Evolutionary conservation across 1,140 invertebrate genomes (phyloP).

Genomic region (Babylonia areolata): DNA sequence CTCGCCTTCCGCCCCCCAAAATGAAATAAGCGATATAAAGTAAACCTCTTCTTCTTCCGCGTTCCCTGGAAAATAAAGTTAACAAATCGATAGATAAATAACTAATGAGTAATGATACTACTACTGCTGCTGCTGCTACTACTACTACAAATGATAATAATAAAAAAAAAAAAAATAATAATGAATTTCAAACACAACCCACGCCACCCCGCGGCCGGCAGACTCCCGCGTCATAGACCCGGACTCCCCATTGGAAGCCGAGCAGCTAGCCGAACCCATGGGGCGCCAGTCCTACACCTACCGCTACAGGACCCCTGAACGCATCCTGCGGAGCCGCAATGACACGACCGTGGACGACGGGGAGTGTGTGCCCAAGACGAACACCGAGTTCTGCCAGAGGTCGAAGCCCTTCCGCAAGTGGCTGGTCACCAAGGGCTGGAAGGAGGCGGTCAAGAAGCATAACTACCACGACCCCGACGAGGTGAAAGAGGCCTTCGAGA

Average conservation of each 20-base stretch:
- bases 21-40: too few relatives aligned
- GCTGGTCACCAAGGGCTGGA: constrained; percentile 46
- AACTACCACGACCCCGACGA: constrained; percentile 52
- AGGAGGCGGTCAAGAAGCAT: constrained; percentile 47
- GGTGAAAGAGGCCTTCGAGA: constrained; percentile 45
- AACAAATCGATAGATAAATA: too few relatives aligned
- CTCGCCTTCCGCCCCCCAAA: too few relatives aligned
- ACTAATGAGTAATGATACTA: too few relatives aligned
- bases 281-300: constrained; percentile 44
- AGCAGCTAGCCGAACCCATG: constrained; percentile 42
- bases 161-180: too few relatives aligned
- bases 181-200: too few relatives aligned
- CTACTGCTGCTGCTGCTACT: too few relatives aligned
- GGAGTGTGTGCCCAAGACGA: constrained; percentile 45
- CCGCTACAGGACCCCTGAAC: constrained; percentile 41
- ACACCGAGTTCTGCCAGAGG: constrained; percentile 46
- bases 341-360: constrained; percentile 16
- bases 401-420: constrained; percentile 36
- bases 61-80: too few relatives aligned
- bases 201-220: too few relatives aligned
- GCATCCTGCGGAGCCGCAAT: constrained; percentile 38
- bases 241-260: constrained; percentile 50
- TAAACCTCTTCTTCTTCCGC: too few relatives aligned
- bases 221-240: constrained; percentile 55
- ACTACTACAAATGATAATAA: too few relatives aligned